Conservation (phyloP, 2,797 vertebrate species). For the Corythornis leucogaster region DNA sequence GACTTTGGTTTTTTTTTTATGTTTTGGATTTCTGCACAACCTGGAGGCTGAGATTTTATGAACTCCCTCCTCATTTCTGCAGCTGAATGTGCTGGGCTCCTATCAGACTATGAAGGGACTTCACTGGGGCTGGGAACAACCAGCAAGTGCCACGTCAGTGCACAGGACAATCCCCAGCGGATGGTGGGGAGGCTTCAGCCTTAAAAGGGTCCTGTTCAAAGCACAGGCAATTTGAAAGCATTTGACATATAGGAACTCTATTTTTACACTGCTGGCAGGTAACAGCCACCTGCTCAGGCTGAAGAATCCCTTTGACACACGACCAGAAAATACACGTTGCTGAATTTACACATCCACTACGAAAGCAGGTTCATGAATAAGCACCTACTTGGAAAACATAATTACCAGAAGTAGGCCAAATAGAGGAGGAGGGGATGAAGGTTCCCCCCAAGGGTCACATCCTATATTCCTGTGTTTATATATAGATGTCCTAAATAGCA, state of each 20-base stretch:
- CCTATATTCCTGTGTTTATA: not conserved
- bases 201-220: not conserved
- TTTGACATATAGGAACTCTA: not conserved
- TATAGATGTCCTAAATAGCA: not conserved
- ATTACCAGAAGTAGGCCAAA: conserved; percentile 6
- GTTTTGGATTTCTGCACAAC: not conserved
- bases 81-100: not conserved
- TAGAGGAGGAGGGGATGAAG: not conserved
- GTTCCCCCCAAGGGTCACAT: not conserved
- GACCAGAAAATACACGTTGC: not conserved
- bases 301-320: not conserved
- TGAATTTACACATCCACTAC: rapidly evolving
- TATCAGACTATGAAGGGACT: rapidly evolving
- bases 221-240: not conserved
- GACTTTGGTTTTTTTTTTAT: too few relatives aligned
- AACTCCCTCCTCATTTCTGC: not conserved
- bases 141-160: rapidly evolving
- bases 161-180: not conserved
- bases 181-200: not conserved
- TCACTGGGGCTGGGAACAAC: not conserved
- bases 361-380: not conserved
- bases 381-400: not conserved
- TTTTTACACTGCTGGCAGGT: not conserved
- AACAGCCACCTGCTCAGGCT: not conserved
- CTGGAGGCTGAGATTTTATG: not conserved